These are phyloP conservation scores for Pseudolaguvia tuberculata DNA, from an alignment of 2,113 vertebrate species.

Conservation along the genomic window DNA sequence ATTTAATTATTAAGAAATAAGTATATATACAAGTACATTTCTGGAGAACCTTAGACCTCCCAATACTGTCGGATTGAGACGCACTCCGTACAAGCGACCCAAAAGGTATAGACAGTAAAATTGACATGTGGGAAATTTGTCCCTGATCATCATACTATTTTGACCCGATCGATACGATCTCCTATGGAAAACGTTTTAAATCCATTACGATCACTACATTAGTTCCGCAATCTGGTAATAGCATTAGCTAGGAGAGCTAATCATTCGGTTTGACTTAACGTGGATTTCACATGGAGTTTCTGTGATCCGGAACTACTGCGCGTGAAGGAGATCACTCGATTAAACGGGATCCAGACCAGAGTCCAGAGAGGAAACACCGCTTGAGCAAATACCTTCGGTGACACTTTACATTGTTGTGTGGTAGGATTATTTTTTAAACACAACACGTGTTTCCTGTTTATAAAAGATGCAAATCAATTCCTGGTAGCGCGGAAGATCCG, in stretches of 20 bases:
- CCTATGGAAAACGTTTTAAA: not conserved
- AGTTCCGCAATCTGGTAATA: not conserved
- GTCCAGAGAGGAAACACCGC: not conserved
- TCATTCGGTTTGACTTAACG: not conserved
- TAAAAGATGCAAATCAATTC: not conserved
- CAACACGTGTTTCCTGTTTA: not conserved
- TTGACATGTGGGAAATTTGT: conserved; percentile 34
- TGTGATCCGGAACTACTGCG: conserved; percentile 10
- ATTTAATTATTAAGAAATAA: too few species aligned
- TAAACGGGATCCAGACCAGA: not conserved
- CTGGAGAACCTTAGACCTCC: too few species aligned
- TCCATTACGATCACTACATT: not conserved
- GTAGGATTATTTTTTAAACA: conserved; percentile 2
- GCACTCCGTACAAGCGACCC: conserved; percentile 50
- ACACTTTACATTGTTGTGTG: conserved; percentile 20
- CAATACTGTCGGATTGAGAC: conserved; percentile 5
- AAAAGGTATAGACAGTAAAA: not conserved
- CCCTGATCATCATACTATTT: not conserved
- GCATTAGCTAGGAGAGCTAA: not conserved
- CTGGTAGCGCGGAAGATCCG: not conserved
- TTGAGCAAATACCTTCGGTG: conserved; percentile 1
- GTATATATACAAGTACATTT: too few species aligned
- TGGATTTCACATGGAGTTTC: not conserved
- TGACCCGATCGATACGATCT: not conserved
- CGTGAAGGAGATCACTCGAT: not conserved